These are phyloP conservation scores for Bubalus kerabau DNA, from an alignment of 2,113 vertebrate genomes.

Conservation along the genomic window DNA sequence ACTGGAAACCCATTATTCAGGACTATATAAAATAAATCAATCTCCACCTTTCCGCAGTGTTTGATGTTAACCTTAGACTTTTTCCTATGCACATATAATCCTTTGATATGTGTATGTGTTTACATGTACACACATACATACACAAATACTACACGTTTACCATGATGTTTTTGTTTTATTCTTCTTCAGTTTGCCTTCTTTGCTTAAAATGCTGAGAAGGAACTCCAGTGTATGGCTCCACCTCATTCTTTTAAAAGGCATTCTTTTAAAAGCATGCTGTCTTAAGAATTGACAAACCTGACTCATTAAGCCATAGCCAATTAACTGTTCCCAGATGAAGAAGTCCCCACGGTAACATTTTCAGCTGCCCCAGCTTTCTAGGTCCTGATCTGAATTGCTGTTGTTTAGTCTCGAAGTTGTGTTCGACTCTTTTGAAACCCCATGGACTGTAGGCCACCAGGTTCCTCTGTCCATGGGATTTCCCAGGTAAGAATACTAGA, in stretches of 20 bases:
- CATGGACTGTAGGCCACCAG: neutral
- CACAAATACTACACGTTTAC: neutral
- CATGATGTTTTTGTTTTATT: neutral
- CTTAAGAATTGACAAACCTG: neutral
- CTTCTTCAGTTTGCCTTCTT: neutral
- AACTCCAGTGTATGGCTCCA: neutral
- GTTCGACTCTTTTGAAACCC: neutral
- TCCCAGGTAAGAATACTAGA: neutral
- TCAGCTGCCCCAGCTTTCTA: neutral
- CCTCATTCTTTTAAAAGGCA: neutral
- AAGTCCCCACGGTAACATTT: neutral
- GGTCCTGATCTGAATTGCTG: neutral
- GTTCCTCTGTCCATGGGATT: neutral
- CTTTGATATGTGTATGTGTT: neutral
- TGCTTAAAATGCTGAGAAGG: neutral
- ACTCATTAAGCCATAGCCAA: neutral
- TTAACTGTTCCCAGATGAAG: neutral
- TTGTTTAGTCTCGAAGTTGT: neutral
- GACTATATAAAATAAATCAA: neutral
- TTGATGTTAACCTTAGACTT: neutral
- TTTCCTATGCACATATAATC: neutral
- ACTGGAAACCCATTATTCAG: neutral
- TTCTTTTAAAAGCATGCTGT: neutral
- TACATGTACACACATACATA: neutral
- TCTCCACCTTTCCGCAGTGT: neutral